These are phyloP conservation scores for Drosophila emarginata DNA, from an alignment of 2,888 invertebrate species.

Conservation along the genomic window DNA sequence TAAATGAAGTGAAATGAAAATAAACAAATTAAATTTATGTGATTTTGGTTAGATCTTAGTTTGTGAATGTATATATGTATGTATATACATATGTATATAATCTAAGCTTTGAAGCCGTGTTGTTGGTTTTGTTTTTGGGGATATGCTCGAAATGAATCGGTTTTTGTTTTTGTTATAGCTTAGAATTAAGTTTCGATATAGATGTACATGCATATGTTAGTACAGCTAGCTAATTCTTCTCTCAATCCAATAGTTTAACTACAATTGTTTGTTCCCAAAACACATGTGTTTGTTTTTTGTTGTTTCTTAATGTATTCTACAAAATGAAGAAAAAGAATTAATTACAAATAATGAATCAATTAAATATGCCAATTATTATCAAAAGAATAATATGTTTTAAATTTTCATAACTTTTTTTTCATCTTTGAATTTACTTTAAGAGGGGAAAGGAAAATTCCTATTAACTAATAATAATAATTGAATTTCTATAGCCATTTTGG, in stretches of 20 bases:
- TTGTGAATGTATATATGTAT: not conserved
- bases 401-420: not conserved
- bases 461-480: not conserved
- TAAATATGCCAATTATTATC: not conserved
- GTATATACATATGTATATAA: too few species aligned
- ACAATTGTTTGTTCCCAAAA: conserved; percentile 82
- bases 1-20: conserved; percentile 23
- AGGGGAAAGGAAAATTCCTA: not conserved
- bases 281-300: conserved; percentile 61
- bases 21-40: conserved; percentile 11
- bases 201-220: conserved; percentile 35
- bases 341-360: not conserved
- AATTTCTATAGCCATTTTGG: not conserved
- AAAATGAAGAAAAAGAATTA: not conserved
- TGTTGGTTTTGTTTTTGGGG: conserved; percentile 33
- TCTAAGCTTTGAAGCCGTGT: conserved; percentile 28
- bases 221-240: conserved; percentile 60
- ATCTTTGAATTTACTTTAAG: not conserved
- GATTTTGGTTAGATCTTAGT: conserved; percentile 2
- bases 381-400: not conserved
- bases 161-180: conserved; percentile 7
- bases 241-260: conserved; percentile 75
- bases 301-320: not conserved
- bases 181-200: conserved; percentile 33
- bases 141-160: conserved; percentile 54